Evolutionary conservation across 2,113 vertebrate species (phyloP), one percentile per base, ranked within the genome.

Genomic region (Sterna hirundo): DNA sequence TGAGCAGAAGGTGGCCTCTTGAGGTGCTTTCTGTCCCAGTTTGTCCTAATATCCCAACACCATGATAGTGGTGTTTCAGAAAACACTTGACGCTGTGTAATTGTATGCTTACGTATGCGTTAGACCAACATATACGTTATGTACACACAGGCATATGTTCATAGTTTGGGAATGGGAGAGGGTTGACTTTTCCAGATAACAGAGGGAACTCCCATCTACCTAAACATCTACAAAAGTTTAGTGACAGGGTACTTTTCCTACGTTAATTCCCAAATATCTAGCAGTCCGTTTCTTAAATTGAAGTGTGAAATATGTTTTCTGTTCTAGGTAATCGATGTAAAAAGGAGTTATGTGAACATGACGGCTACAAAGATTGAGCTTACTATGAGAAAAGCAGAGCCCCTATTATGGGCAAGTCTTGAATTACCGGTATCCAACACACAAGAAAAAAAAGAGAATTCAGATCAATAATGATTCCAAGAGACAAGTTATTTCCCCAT

Each of bases 331-430:
- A 99, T 99, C 1, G 99, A 99, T 44, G 98, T 99, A 27, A 99
- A 98, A 83, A 99, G 99, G 97, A 99, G 99, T 92, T 95, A 98
- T 0, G 98, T 99, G 68, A 99, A 98, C 96, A 99, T 99, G 99
- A 99, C 99, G 3, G 99, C 99, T 25, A 98, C 99, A 13, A 99
- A 99, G 97, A 99, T 99, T 44, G 99, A 99, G 96, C 97, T 99
- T 18, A 97, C 98, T 54, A 98, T 99, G 99, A 99, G 98, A 93
- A 99, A 99, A 98, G 99, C 99, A 2, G 99, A 99, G 90, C 98
- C 98, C 3, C 98, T 99, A 98, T 97, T 98, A 3, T 99, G 99
- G 99, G 99, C 99, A 26, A 99, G 99, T 36, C 98, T 99, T 91
- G 99, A 99, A 97, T 97, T 99, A 18, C 99, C 99, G 17, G 97